Base-by-base conservation (phyloP, 1,140 invertebrate genomes). In the Drosophila yakuba region DNA sequence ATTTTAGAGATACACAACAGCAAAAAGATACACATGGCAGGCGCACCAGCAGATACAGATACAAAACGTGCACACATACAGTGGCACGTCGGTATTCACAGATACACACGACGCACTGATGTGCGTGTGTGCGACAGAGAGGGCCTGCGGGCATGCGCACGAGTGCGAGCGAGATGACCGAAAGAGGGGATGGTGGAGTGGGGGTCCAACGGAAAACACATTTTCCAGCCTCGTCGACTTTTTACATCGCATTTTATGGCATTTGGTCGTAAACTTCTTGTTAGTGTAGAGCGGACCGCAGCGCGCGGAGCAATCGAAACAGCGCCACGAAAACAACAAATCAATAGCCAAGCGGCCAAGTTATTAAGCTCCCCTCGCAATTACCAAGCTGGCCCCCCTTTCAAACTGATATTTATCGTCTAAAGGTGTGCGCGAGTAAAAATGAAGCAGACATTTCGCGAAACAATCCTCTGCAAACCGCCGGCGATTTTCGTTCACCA, bases 241-340 rank as follows among this genome's bases (percentile, higher is more conserved):
- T 91, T 92, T 91, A 92, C 84, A 91, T 84, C 84, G 85, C 89
- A 86, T 86, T 92, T 92, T 91, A 92, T 92, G 88, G 84, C 91
- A 92, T 92, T 92, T 88, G 90, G 91, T 91, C 91, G 77, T 92
- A 91, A 92, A 92, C 91, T 92, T 90, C 91, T 90, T 91, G 90
- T 91, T 91, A 81, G 90, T 91, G 80, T 91, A 79, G 90, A 91
- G 91, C 88, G 91, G 90, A 89, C 89, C 81, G 88, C 81, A 90
- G 80, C 63, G 77, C 58, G 62, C 69, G 71, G 51, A 74, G 73
- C 73, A 75, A 74, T 57, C 52, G 25, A 35, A 25, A 56, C 59
- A 50, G 48, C 47, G 64, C 41, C 51, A 73, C 39, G 39, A 54
- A 62, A 56, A 59, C 50, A 68, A 55, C 63, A 69, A 56, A 66